Evolutionary conservation across 2,113 vertebrate genomes (phyloP), one percentile per base, ranked within the genome.

Genomic region (Plectropomus leopardus): DNA sequence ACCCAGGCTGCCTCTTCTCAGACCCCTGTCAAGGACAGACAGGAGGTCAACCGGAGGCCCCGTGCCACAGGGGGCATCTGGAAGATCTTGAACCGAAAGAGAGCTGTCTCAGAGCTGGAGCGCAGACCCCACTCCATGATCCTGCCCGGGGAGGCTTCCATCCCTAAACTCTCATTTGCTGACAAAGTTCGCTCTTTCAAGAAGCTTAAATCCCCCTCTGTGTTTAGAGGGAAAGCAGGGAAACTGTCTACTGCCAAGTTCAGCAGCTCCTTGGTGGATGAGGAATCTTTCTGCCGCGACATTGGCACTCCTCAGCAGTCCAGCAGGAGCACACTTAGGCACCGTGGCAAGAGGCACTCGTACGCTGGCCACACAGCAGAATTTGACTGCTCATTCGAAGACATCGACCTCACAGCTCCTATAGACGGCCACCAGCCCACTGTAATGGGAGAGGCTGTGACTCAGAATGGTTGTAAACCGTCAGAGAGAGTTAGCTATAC

Each of bases 121-220:
- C 95, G 94, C 45, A 90, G 96, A 36, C 97, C 97, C 7, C 96
- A 96, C 87, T 98, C 98, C 58, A 97, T 98, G 96, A 96, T 98
- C 75, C 92, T 97, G 72, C 94, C 96, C 0, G 96, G 95, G 75
- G 96, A 95, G 83, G 91, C 89, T 1, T 92, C 94, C 32, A 95
- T 96, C 76, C 95, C 93, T 10, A 98, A 97, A 78, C 58, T 96
- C 74, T 96, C 96, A 0, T 97, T 98, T 77, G 94, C 96, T 59
- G 96, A 98, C 86, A 95, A 93, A 78, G 94, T 98, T 53, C 96
- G 95, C 68, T 96, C 95, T 0, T 96, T 96, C 53, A 98, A 96
- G 82, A 97, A 95, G 84, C 92, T 96, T 7, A 96, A 95, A 79
- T 93, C 95, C 23, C 95, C 95, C 0, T 93, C 80, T 90, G 95